phyloP scores from a whole-genome alignment of 1,140 invertebrate species.

The Drosophila malerkotliana region DNA sequence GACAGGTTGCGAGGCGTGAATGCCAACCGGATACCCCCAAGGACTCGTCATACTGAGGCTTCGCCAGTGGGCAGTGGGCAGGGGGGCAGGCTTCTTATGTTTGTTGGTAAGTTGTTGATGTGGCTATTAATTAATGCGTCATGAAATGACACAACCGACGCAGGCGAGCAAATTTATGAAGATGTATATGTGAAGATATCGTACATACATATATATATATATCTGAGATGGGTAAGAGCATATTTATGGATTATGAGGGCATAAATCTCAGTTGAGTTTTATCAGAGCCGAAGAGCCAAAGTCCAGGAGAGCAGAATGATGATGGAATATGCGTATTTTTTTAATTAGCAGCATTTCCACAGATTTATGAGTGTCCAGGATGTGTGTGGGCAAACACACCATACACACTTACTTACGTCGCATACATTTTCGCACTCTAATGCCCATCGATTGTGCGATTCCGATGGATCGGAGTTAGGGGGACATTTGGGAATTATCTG shows the following conservation, averaged over 20 bases:
- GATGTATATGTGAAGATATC: conserved; percentile 54
- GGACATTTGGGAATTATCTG: conserved; percentile 77
- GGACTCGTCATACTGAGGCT: conserved; percentile 58
- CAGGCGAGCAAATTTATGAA: conserved; percentile 72
- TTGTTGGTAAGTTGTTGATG: conserved; percentile 74
- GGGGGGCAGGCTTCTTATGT: conserved; percentile 42
- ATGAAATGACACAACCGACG: conserved; percentile 70
- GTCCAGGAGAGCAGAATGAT: conserved; percentile 66
- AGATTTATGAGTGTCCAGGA: conserved; percentile 77
- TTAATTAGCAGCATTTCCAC: conserved; percentile 75
- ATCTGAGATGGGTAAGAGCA: conserved; percentile 57
- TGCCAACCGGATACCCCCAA: conserved; percentile 45
- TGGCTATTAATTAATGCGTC: conserved; percentile 81
- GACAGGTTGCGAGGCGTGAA: conserved; percentile 66
- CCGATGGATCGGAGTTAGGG: background rate
- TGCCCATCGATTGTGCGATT: conserved; percentile 45
- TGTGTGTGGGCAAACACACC: conserved; percentile 18
- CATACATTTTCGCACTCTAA: conserved; percentile 69
- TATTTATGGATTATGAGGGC: conserved; percentile 82
- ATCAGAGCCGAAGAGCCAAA: conserved; percentile 42
- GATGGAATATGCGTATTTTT: conserved; percentile 83
- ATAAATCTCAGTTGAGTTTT: conserved; percentile 77
- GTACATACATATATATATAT: conserved; percentile 4
- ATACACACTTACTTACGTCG: background rate
- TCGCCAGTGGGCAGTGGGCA: background rate